These are phyloP conservation scores for Micrastur ruficollis DNA, from an alignment of 2,797 vertebrate genomes.

Conservation along the genomic window DNA sequence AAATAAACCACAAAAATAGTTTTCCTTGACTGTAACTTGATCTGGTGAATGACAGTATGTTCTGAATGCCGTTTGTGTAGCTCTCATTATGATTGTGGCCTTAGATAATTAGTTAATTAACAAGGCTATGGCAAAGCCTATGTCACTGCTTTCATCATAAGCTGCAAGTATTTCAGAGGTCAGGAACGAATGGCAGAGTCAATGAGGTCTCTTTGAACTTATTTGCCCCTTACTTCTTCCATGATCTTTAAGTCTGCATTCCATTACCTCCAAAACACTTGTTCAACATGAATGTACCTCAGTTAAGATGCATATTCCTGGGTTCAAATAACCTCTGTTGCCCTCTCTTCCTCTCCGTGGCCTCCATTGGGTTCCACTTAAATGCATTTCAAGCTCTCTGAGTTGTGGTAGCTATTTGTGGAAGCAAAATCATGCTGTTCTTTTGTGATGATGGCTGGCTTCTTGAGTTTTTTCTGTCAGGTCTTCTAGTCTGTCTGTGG, in stretches of 20 bases:
- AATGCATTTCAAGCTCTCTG: neutral
- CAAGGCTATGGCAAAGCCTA: neutral
- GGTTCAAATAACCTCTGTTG: slow-evolving; percentile 11
- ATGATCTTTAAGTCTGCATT: slow-evolving; percentile 38
- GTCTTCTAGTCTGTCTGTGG: neutral
- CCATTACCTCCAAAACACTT: slow-evolving; percentile 35
- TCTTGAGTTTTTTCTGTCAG: neutral
- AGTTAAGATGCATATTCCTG: neutral
- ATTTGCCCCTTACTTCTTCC: slow-evolving; percentile 15
- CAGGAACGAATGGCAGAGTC: slow-evolving; percentile 40
- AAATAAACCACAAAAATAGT: slow-evolving; percentile 21
- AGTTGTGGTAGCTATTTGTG: neutral
- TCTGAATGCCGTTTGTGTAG: slow-evolving; percentile 37
- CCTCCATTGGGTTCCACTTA: neutral
- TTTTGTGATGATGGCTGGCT: neutral
- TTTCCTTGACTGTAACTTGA: slow-evolving; percentile 19
- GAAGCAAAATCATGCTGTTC: neutral
- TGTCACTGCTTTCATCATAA: slow-evolving; percentile 32
- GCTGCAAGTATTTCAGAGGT: slow-evolving; percentile 7
- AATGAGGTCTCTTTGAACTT: slow-evolving; percentile 55
- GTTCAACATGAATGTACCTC: neutral
- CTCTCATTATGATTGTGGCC: neutral
- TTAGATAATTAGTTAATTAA: slow-evolving; percentile 40
- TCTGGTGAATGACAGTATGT: neutral
- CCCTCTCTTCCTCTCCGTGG: neutral